These are phyloP conservation scores for Cynocephalus volans DNA, from an alignment of 2,113 vertebrate species.

Conservation along the genomic window DNA sequence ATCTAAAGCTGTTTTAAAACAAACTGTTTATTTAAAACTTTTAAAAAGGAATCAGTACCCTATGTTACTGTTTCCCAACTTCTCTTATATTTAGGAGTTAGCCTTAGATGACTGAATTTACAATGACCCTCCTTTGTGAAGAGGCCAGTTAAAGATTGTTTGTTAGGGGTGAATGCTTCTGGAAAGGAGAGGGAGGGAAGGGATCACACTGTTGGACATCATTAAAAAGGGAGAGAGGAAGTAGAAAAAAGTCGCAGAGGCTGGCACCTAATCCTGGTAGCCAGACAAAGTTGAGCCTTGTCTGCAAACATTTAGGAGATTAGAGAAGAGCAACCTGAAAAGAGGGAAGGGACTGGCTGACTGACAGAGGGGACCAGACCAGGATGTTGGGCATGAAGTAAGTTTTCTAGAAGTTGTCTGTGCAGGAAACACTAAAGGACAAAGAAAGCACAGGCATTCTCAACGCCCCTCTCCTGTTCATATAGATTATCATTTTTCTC, in stretches of 20 bases:
- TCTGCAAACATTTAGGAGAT: neutral
- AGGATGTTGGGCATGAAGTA: neutral
- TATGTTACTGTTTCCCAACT: neutral
- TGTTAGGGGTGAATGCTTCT: neutral
- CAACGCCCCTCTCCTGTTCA: neutral
- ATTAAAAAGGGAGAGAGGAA: neutral
- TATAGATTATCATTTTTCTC: neutral
- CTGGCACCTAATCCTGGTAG: neutral
- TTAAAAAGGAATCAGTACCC: neutral
- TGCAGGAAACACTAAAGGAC: neutral
- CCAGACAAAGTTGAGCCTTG: neutral
- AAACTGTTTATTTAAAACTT: neutral
- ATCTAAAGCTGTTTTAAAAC: neutral
- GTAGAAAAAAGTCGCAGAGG: neutral
- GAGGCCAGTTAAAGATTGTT: neutral
- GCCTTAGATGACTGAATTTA: neutral
- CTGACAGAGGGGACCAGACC: neutral
- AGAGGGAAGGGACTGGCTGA: neutral
- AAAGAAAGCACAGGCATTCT: neutral
- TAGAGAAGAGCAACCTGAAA: neutral
- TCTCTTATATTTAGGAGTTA: slow-evolving; percentile 28
- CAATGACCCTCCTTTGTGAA: neutral
- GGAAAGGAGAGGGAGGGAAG: neutral
- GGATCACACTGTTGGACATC: neutral
- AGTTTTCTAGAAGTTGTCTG: neutral